A percentile compares a stretch with the other conserved stretches of the same genome.
Conservation (phyloP, 2,888 invertebrate species). For the Diarsia mendica region DNA sequence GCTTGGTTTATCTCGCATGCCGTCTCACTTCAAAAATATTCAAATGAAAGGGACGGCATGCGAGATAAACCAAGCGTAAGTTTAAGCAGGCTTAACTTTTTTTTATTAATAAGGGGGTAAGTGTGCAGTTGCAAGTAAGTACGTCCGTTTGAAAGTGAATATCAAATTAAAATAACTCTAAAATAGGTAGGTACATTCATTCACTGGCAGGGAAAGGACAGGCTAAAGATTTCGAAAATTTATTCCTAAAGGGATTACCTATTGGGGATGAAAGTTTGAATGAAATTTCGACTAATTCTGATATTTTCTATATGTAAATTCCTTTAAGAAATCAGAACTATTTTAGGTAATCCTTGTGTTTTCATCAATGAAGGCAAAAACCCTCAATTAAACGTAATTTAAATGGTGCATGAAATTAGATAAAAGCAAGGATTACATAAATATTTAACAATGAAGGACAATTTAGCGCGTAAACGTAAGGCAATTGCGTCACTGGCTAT, state of each 20-base stretch:
- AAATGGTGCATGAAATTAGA: neutral
- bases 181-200: neutral
- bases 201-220: neutral
- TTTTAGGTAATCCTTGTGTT: neutral
- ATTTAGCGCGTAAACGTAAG: conserved; percentile 4
- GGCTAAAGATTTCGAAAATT: neutral
- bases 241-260: neutral
- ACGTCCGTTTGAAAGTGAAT: neutral
- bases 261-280: neutral
- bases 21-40: no score
- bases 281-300: no score
- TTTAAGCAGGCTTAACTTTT: no score
- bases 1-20: no score
- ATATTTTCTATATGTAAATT: no score
- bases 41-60: no score
- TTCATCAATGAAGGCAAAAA: neutral
- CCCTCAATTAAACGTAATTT: neutral
- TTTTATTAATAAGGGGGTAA: no score
- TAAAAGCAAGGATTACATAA: conserved; percentile 3
- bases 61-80: no score
- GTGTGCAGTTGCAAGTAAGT: neutral
- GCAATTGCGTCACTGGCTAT: conserved; percentile 32
- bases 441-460: conserved; percentile 25
- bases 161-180: no score
- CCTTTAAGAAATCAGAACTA: neutral